Conservation (phyloP, 2,113 vertebrate genomes). For the Marmota monax region DNA sequence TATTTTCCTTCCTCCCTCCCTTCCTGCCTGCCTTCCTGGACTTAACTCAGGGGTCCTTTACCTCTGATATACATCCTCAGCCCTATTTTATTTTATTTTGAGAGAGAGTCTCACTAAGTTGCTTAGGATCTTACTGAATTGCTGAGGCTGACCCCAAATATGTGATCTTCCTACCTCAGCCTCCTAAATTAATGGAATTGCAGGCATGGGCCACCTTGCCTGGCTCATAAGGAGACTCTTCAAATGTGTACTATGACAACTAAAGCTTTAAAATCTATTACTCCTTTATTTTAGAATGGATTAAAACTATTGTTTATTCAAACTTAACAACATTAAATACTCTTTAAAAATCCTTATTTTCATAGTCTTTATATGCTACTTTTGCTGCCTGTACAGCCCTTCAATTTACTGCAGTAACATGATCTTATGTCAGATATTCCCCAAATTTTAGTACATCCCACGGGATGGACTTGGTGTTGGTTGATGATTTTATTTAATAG, state of each 20-base stretch:
- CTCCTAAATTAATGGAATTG: too few species aligned
- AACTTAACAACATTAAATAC: neutral
- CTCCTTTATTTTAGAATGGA: neutral
- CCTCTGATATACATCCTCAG: too few species aligned
- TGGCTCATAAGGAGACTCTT: neutral
- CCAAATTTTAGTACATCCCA: neutral
- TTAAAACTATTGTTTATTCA: neutral
- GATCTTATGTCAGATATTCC: neutral
- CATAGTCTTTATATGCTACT: neutral
- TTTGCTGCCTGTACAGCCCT: neutral
- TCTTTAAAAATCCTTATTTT: conserved; percentile 31
- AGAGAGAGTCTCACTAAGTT: too few species aligned
- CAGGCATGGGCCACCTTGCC: too few species aligned
- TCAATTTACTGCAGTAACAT: neutral
- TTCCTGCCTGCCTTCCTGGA: too few species aligned
- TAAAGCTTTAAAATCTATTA: neutral
- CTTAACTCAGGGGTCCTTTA: too few species aligned
- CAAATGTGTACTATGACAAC: neutral
- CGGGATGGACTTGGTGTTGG: neutral
- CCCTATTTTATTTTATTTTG: too few species aligned
- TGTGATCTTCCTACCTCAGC: too few species aligned
- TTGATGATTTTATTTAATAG: neutral
- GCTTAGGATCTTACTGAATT: too few species aligned
- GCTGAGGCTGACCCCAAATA: too few species aligned
- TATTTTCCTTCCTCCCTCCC: neutral